A percentile compares a stretch with the other conserved stretches of the same genome.
Evolutionary conservation across 2,888 invertebrate genomes (phyloP).

Genomic region (Nipponacmea schrenckii): DNA sequence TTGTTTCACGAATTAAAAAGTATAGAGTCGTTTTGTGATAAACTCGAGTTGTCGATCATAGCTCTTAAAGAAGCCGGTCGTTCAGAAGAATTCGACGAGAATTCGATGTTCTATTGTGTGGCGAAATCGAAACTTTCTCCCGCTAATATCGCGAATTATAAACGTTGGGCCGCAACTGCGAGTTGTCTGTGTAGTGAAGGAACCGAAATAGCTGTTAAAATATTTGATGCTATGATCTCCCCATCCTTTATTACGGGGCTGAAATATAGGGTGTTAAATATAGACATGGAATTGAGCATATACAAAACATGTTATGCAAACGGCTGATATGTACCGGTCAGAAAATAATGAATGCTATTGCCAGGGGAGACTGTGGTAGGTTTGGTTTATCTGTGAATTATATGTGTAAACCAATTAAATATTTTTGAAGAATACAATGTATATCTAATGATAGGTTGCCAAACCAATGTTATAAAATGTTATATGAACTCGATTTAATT

Average conservation of each 20-base stretch:
- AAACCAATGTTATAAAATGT: background rate
- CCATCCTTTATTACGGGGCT: background rate
- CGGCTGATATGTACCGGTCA: background rate
- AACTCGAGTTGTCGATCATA: background rate
- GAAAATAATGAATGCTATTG: background rate
- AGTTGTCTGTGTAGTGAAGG: background rate
- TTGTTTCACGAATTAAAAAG: background rate
- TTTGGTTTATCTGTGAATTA: background rate
- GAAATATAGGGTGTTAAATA: too few species aligned
- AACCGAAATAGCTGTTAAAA: constrained; percentile 3
- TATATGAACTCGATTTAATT: background rate
- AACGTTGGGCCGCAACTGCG: background rate
- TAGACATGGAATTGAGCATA: background rate
- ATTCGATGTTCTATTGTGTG: background rate
- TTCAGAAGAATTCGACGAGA: background rate
- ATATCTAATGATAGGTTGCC: background rate
- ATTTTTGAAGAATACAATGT: background rate
- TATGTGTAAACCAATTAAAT: background rate
- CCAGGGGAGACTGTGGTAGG: background rate
- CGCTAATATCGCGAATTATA: background rate
- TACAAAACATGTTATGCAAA: background rate
- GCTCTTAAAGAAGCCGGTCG: background rate
- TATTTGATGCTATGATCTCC: background rate
- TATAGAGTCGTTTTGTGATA: background rate
- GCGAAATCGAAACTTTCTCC: background rate